Percentiles rank a stretch among this genome's conserved stretches.
phyloP scores from a whole-genome alignment of 2,797 vertebrate genomes.

The Hyperoplus lanceolatus region DNA sequence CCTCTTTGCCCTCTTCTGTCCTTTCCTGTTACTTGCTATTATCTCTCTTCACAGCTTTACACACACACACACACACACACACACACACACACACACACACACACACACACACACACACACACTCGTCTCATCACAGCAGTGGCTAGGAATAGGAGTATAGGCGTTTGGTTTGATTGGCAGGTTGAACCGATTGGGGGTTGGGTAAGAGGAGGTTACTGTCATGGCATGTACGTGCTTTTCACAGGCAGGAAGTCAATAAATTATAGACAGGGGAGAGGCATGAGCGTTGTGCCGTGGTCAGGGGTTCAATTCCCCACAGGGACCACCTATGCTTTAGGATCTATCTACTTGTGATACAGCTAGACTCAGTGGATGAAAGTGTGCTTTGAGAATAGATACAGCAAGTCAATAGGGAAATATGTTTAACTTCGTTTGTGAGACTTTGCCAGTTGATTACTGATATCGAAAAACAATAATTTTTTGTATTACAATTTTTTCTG shows the following conservation, averaged over 20 bases:
- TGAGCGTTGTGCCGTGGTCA: background rate
- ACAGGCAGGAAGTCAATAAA: conserved; percentile 43
- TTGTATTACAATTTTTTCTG: too few relatives aligned
- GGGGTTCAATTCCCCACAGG: conserved; percentile 15
- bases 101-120: background rate
- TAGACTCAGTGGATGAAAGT: conserved; percentile 23
- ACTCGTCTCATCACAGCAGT: conserved; percentile 62
- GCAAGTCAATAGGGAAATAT: too few relatives aligned
- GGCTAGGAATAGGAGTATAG: conserved; percentile 43
- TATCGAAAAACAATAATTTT: too few relatives aligned
- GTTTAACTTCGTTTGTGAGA: too few relatives aligned
- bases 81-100: background rate
- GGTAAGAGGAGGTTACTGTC: conserved; percentile 55
- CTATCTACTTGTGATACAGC: conserved; percentile 39
- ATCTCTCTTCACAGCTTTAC: conserved; percentile 67
- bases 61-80: conserved; percentile 18
- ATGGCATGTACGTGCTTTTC: conserved; percentile 36
- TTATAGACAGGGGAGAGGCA: conserved; percentile 38
- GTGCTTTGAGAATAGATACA: too few relatives aligned
- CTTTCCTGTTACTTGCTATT: conserved; percentile 67
- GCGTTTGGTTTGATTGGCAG: conserved; percentile 71
- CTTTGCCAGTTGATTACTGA: too few relatives aligned
- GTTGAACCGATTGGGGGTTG: conserved; percentile 45
- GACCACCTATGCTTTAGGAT: conserved; percentile 22
- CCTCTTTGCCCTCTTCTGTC: conserved; percentile 34